These are phyloP conservation scores for Hippocampus zosterae DNA, from an alignment of 2,113 vertebrate genomes.

Conservation along the genomic window DNA sequence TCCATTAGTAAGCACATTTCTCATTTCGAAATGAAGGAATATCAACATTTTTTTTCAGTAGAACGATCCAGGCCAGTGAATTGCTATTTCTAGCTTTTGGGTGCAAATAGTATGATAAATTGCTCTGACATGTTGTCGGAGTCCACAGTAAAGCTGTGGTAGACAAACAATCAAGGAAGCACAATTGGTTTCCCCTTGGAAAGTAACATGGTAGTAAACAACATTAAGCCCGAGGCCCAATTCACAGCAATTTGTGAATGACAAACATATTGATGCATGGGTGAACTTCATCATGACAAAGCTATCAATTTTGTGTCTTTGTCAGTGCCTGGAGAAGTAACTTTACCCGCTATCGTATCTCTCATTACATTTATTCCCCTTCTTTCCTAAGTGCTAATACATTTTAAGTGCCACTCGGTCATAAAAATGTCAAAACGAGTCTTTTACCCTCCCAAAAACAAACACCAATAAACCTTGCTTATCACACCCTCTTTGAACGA, in stretches of 20 bases:
- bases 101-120: constrained; percentile 60
- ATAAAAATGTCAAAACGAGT: constrained; percentile 60
- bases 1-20: neutral
- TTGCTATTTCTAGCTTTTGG: constrained; percentile 45
- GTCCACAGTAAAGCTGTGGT: constrained; percentile 46
- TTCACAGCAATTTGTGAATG: constrained; percentile 36
- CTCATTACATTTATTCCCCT: constrained; percentile 52
- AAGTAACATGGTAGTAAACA: constrained; percentile 64
- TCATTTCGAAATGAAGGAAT: constrained; percentile 47
- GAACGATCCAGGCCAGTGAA: constrained; percentile 34
- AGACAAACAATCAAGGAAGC: constrained; percentile 61
- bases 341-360: constrained; percentile 31
- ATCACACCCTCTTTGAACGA: constrained; percentile 15
- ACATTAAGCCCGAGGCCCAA: constrained; percentile 61
- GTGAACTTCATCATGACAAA: constrained; percentile 48
- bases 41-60: constrained; percentile 55
- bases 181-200: constrained; percentile 63
- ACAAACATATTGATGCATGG: constrained; percentile 66
- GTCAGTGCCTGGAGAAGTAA: constrained; percentile 43
- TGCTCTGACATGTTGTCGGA: constrained; percentile 56
- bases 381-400: constrained; percentile 65
- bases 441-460: constrained; percentile 53
- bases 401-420: constrained; percentile 69
- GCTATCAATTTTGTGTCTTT: constrained; percentile 55
- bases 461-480: constrained; percentile 49